Evolutionary conservation across 2,797 vertebrate genomes (phyloP).

Genomic region (Rhabdomys pumilio): DNA sequence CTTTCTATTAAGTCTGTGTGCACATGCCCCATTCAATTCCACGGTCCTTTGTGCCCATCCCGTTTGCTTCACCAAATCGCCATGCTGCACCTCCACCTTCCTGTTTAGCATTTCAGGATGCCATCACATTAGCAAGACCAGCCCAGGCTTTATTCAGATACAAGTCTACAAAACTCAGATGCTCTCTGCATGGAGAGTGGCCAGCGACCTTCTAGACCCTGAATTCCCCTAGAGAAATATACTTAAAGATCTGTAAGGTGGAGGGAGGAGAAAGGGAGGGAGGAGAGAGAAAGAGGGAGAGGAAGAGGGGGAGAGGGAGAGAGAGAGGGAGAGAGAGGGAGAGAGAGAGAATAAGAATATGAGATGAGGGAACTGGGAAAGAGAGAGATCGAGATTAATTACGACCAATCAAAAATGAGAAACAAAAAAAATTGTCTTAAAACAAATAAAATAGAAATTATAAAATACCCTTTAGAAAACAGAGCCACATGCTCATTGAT

Average conservation of each 20-base stretch:
- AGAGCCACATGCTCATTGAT: constrained; percentile 79
- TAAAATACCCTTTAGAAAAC: constrained; percentile 76
- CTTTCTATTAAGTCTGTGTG: constrained; percentile 70
- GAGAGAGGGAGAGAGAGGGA: not conserved
- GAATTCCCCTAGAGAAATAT: constrained; percentile 68
- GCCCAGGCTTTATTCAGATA: constrained; percentile 69
- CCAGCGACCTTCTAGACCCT: constrained; percentile 71
- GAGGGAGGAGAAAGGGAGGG: fast-evolving
- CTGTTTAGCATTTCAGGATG: constrained; percentile 68
- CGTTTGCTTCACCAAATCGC: constrained; percentile 68
- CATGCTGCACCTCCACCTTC: constrained; percentile 42
- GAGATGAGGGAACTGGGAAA: not conserved
- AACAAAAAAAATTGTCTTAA: not conserved
- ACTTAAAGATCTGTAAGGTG: constrained; percentile 18
- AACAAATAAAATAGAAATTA: constrained; percentile 62
- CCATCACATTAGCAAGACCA: constrained; percentile 43
- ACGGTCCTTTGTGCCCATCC: constrained; percentile 33
- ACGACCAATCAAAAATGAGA: not conserved
- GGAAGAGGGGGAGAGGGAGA: fast-evolving
- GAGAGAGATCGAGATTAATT: not conserved
- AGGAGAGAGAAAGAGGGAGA: not conserved
- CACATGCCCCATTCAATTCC: constrained; percentile 54
- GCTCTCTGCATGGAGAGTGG: constrained; percentile 75
- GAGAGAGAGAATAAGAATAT: not conserved
- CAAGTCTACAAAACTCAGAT: constrained; percentile 56